Evolutionary conservation across 2,888 invertebrate genomes (phyloP), one percentile per base, ranked within the genome.

Genomic region (Punctoribates punctum): DNA sequence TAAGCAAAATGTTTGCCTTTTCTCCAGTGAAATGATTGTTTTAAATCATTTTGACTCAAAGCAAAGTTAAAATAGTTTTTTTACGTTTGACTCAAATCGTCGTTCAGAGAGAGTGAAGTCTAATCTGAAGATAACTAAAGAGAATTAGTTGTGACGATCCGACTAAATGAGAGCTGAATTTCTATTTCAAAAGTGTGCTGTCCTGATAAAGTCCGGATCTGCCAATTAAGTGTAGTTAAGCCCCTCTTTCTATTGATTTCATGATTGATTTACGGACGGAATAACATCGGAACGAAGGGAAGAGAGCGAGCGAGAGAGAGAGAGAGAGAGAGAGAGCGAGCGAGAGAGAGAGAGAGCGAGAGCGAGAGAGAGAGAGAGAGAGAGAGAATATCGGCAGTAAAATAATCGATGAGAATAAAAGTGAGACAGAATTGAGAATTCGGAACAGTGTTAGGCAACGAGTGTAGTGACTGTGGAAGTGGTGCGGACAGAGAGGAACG

Each of bases 131-230:
- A 48, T 48, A n/a, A 54, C 20, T 54, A n/a, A 54, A 54, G 20
- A 54, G 54, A 54, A 20, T 20, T 8, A n/a, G 54, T 54, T 20
- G 54, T 54, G 54, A 54, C 54, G 54, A 54, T 67, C n/a, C 17
- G 34, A 38, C 34, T n/a, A 67, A 67, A 67, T 67, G 67, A 34
- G 34, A 34, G 34, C 34, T 67, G 67, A 67, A n/a, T 67, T 67
- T 67, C 38, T 67, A 67, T 67, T 67, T 67, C 34, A 67, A 67
- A 67, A 67, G 34, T 67, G 38, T 38, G 34, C 38, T 34, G 67
- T 67, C 67, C 67, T 67, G 67, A 67, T 67, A 67, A 67, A 38
- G 67, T 67, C 67, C 67, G 67, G 67, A 67, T 67, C 67, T 67
- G 38, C 67, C 67, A 67, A 67, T 67, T 67, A 67, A 67, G 67